Percentiles rank a stretch among this genome's conserved stretches.
These are phyloP conservation scores for Lagopus leucura DNA, from an alignment of 2,113 vertebrate genomes.

Conservation along the genomic window DNA sequence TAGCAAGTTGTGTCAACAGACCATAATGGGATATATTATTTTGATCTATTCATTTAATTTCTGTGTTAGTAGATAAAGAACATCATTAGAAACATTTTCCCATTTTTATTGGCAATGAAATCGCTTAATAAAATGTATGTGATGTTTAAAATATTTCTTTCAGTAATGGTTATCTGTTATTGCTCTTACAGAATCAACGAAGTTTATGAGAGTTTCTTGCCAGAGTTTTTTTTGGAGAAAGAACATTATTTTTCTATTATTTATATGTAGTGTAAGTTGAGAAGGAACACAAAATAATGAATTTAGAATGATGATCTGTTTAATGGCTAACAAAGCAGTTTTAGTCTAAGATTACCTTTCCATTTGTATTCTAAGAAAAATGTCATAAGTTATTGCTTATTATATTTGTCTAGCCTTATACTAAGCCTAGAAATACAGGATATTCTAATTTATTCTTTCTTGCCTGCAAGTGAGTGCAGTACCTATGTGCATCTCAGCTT, in stretches of 20 bases:
- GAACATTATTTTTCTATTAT: background rate
- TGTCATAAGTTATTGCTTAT: background rate
- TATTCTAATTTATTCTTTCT: background rate
- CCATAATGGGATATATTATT: background rate
- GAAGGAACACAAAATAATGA: conserved; percentile 10
- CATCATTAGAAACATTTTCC: background rate
- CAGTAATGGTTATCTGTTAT: background rate
- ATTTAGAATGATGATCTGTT: conserved; percentile 18
- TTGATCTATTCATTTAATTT: conserved; percentile 24
- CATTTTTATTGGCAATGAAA: background rate
- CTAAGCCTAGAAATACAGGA: background rate
- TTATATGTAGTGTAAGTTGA: background rate
- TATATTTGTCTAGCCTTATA: background rate
- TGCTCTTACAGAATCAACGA: background rate
- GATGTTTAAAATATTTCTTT: background rate
- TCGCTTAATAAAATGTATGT: background rate
- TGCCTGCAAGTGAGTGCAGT: background rate
- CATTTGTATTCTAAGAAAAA: background rate
- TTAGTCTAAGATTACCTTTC: background rate
- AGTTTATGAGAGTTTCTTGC: background rate
- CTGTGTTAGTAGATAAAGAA: background rate
- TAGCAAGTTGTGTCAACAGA: background rate
- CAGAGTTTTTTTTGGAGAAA: background rate
- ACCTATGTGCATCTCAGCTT: background rate
- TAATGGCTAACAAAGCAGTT: background rate